Evolutionary conservation across 2,113 vertebrate genomes (phyloP).

Genomic region (Oncorhynchus gorbuscha): DNA sequence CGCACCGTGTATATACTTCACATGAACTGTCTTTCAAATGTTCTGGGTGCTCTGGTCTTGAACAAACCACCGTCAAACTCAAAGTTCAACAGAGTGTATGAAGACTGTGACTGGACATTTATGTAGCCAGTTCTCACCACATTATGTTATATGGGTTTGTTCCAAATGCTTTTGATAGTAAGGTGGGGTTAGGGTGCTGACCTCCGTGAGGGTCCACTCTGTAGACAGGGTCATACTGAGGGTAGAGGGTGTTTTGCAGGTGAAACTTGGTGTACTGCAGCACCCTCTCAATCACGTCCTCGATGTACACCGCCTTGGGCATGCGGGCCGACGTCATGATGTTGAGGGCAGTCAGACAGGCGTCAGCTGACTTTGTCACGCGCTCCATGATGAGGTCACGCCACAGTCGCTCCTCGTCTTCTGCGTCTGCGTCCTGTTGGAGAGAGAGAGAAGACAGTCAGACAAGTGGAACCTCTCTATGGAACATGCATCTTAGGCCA

Average conservation of each 20-base stretch:
- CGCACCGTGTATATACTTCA: background rate
- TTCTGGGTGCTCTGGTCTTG: no score
- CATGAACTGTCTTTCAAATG: background rate
- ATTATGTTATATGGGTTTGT: background rate
- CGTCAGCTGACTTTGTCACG: slow-evolving; percentile 96
- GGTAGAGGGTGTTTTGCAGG: slow-evolving; percentile 96
- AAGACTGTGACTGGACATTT: background rate
- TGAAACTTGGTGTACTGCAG: slow-evolving; percentile 98
- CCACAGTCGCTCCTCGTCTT: slow-evolving; percentile 96
- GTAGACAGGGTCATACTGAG: slow-evolving; percentile 98
- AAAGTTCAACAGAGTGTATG: background rate
- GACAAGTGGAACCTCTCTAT: background rate
- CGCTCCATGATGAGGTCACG: slow-evolving; percentile 97
- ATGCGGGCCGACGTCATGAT: slow-evolving; percentile 95
- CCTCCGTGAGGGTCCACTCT: slow-evolving; percentile 89
- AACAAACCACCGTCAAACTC: background rate
- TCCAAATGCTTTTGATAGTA: background rate
- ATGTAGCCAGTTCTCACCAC: background rate
- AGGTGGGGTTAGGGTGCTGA: slow-evolving; percentile 57
- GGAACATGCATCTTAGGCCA: background rate
- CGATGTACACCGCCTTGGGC: slow-evolving; percentile 98
- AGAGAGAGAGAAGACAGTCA: background rate
- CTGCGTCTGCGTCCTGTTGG: slow-evolving; percentile 89
- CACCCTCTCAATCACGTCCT: slow-evolving; percentile 95
- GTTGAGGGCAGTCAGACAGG: slow-evolving; percentile 93